Conservation (phyloP, 1,140 invertebrate genomes). For the Aphidius ervi region DNA sequence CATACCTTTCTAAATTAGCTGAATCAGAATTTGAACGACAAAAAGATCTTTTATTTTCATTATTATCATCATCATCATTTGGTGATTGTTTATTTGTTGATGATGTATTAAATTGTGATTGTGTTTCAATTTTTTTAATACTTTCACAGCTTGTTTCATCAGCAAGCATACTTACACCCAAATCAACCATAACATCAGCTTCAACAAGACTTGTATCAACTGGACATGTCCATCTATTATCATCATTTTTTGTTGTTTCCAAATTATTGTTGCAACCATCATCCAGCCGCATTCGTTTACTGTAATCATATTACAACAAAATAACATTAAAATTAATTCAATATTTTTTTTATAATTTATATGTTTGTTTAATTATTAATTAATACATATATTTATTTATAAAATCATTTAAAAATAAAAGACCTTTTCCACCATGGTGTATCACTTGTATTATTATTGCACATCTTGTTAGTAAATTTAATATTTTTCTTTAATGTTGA, state of each 20-base stretch:
- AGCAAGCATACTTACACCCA: constrained; percentile 51
- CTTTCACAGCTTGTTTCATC: constrained; percentile 41
- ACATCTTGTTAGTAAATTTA: neutral
- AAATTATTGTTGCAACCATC: constrained; percentile 46
- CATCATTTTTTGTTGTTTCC: constrained; percentile 32
- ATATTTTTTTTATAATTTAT: neutral
- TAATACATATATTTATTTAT: too few species aligned
- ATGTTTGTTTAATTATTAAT: too few species aligned
- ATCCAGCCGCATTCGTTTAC: constrained; percentile 42
- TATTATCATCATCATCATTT: constrained; percentile 21
- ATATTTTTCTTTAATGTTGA: neutral
- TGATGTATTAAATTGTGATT: constrained; percentile 34
- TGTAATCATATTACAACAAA: constrained; percentile 28
- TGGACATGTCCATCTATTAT: constrained; percentile 39
- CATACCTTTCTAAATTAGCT: constrained; percentile 37
- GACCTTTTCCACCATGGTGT: neutral
- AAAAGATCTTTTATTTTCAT: constrained; percentile 32
- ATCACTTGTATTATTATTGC: too few species aligned
- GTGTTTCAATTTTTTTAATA: constrained; percentile 30
- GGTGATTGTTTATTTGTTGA: constrained; percentile 27
- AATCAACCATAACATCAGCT: constrained; percentile 50
- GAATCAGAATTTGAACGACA: constrained; percentile 35
- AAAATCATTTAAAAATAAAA: too few species aligned
- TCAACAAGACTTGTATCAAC: constrained; percentile 45
- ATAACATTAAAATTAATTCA: constrained; percentile 2